Evolutionary conservation across 1,140 invertebrate genomes (phyloP), one percentile per base, ranked within the genome.

Genomic region (Tigriopus japonicus): DNA sequence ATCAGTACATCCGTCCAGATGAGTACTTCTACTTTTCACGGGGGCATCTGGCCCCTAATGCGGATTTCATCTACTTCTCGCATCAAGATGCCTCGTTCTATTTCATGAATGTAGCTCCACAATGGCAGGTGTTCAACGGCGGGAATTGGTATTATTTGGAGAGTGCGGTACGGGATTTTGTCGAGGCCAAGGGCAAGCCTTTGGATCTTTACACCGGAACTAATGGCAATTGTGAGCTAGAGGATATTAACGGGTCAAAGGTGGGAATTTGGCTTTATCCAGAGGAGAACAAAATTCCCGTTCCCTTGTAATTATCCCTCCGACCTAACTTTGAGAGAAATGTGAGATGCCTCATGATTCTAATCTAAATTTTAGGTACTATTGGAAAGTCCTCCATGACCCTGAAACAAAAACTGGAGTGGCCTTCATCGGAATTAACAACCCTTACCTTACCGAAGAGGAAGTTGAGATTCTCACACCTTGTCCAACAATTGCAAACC

Each of bases 131-230:
- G 9, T 64, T 68, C 28, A 68, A 68, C 52, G 67, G 66, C 28
- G 64, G 65, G 15, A 68, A 68, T 59, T 68, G 67, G 67, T 98
- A 98, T 73, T 84, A 28, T 28, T 23, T 54, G 21, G 52, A 54
- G 35, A 23, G n/a, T 15, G 35, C 17, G 6, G 52, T 28, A 6
- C 52, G 52, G 24, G 35, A 54, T 15, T 54, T 49, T 17, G 19
- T 49, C 10, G 52, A 54, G 21, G 14, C n/a, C 35, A n/a, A 54
- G 12, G n/a, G 12, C 21, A 19, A 23, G 12, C 35, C 35, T 54
- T 54, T 23, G 35, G 5, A 21, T 28, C 21, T 54, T 51, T 23
- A 17, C n/a, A 23, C 21, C 6, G n/a, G 21, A 3, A 23, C 35
- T 21, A 54, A 28, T 23, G 35, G 35, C 35, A 13, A 6, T 23